Conservation (phyloP, 2,888 invertebrate genomes). For the Antitype chi region DNA sequence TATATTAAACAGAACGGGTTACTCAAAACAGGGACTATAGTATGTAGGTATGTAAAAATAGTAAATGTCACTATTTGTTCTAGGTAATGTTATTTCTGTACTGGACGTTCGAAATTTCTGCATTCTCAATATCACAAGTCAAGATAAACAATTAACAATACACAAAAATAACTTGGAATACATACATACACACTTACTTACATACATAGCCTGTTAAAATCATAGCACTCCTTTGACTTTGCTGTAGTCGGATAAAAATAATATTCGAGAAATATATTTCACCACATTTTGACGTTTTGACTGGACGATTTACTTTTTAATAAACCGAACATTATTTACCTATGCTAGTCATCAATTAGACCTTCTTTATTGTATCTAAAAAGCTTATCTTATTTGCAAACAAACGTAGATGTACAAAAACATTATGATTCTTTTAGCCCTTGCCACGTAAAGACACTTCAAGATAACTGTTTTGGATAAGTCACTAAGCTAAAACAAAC, state of each 20-base stretch:
- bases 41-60: conserved; percentile 7
- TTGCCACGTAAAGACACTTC: background rate
- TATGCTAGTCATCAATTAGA: background rate
- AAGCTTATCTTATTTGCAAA: background rate
- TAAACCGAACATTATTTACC: background rate
- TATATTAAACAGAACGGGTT: conserved; percentile 50
- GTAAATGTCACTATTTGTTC: conserved; percentile 36
- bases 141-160: background rate
- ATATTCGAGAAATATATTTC: too few relatives aligned
- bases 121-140: background rate
- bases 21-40: conserved; percentile 14
- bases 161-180: too few relatives aligned
- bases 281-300: background rate
- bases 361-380: background rate
- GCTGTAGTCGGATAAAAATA: too few relatives aligned
- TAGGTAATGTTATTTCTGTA: conserved; percentile 39
- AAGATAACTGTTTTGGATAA: background rate
- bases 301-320: background rate
- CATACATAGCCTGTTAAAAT: too few relatives aligned
- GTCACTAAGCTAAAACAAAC: conserved; percentile 30
- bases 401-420: background rate
- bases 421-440: background rate
- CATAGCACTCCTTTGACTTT: too few relatives aligned
- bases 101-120: background rate
- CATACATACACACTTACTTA: too few relatives aligned